Conservation (phyloP, 37 sponge, comb jelly and placozoan species). For the Corticium candelabrum region DNA sequence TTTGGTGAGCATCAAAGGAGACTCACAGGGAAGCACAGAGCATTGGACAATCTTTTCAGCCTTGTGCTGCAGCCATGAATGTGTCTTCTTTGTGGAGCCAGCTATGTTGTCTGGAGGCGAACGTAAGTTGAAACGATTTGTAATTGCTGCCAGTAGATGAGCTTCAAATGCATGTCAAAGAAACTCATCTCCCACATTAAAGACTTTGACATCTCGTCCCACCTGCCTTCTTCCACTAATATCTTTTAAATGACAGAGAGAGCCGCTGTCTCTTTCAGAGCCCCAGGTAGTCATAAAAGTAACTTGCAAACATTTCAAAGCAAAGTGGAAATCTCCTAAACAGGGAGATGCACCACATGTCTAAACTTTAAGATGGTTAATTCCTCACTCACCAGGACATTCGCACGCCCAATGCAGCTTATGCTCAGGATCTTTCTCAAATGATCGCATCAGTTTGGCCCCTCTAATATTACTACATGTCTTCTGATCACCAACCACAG, state of each 20-base stretch:
- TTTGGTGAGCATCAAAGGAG: too few species aligned
- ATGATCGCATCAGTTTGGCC: not conserved
- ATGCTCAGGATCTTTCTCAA: not conserved
- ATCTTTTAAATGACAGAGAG: slow-evolving; percentile 20
- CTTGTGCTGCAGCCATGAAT: slow-evolving; percentile 14
- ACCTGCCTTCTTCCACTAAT: not conserved
- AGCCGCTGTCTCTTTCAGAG: slow-evolving; percentile 8
- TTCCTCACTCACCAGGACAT: slow-evolving; percentile 14
- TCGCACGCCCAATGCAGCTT: slow-evolving; percentile 16
- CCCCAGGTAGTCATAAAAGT: slow-evolving; percentile 18
- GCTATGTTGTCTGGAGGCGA: too few species aligned
- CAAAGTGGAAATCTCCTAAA: slow-evolving; percentile 24
- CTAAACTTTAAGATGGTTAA: not conserved
- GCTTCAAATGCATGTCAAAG: slow-evolving; percentile 11
- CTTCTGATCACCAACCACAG: slow-evolving; percentile 22
- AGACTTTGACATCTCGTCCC: slow-evolving; percentile 5
- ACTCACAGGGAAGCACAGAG: too few species aligned
- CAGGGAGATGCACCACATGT: too few species aligned
- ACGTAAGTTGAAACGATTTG: too few species aligned
- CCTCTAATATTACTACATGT: slow-evolving; percentile 3
- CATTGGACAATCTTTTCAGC: too few species aligned
- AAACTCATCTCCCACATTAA: slow-evolving; percentile 20
- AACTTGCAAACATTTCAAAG: slow-evolving; percentile 10
- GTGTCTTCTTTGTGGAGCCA: not conserved
- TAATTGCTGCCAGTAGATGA: slow-evolving; percentile 3